A percentile compares a stretch with the other conserved stretches of the same genome.
phyloP scores from a whole-genome alignment of 2,888 invertebrate species.

The Oconnorella tubifera region DNA sequence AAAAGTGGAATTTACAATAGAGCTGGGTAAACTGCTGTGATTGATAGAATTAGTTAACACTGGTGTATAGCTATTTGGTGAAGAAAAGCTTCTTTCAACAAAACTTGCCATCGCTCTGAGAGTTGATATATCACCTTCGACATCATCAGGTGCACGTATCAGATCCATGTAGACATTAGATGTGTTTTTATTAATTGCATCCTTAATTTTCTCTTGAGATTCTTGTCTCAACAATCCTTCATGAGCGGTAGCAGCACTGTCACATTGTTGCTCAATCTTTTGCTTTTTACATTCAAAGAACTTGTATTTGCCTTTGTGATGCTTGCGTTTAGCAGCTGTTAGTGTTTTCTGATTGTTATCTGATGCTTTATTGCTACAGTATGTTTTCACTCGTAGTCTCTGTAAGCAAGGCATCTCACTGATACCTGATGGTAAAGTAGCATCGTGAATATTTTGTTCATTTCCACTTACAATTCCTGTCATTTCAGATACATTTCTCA shows the following conservation, averaged over 20 bases:
- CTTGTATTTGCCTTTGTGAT: background rate
- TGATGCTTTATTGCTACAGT: too few relatives aligned
- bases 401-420: too few relatives aligned
- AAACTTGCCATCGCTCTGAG: slow-evolving; percentile 13
- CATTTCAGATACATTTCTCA: too few relatives aligned
- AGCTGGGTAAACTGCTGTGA: too few relatives aligned
- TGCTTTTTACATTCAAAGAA: background rate
- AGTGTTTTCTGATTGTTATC: too few relatives aligned
- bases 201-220: too few relatives aligned
- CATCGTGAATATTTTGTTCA: too few relatives aligned
- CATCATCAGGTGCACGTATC: background rate
- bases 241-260: background rate
- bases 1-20: background rate
- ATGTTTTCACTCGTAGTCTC: too few relatives aligned
- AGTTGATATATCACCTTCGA: background rate
- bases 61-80: background rate
- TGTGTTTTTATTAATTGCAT: background rate
- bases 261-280: background rate
- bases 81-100: slow-evolving; percentile 4
- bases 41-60: too few relatives aligned
- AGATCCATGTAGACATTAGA: slow-evolving; percentile 1
- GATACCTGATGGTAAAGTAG: too few relatives aligned
- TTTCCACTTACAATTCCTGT: too few relatives aligned
- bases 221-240: too few relatives aligned
- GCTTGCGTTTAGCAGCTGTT: background rate